phyloP scores from a whole-genome alignment of 2,888 invertebrate species.

The Nomada goodeniana region DNA sequence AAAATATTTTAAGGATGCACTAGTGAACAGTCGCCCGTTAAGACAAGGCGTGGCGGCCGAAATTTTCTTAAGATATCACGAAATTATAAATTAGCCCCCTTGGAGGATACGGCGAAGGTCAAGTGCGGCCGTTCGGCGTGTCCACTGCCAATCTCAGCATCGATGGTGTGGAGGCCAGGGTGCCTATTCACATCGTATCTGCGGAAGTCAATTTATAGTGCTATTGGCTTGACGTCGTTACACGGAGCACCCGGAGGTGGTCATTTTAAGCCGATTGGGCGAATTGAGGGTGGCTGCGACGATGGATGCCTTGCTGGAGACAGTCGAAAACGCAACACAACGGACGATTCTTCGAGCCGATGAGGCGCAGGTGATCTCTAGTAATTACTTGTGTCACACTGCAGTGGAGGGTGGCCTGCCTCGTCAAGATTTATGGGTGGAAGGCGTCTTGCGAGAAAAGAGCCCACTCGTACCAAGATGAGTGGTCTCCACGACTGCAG shows the following conservation, averaged over 20 bases:
- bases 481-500: background rate
- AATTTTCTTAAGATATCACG: background rate
- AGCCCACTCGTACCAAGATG: conserved; percentile 21
- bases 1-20: background rate
- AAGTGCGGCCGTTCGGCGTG: background rate
- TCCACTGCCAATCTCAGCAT: background rate
- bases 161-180: background rate
- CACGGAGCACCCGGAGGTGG: conserved; percentile 62
- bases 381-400: conserved; percentile 27
- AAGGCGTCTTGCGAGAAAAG: conserved; percentile 13
- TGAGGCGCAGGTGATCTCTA: conserved; percentile 3
- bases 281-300: conserved; percentile 44
- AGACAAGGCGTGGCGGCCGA: background rate
- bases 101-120: background rate
- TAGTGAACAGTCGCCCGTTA: background rate
- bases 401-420: background rate
- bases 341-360: background rate
- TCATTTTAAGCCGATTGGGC: conserved; percentile 54
- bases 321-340: too few relatives aligned
- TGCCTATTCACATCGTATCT: background rate
- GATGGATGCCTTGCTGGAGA: background rate
- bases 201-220: conserved; percentile 23
- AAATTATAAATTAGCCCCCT: background rate
- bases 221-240: conserved; percentile 64
- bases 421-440: conserved; percentile 2